phyloP scores from a whole-genome alignment of 2,888 invertebrate genomes.

The Epinotia nisella region DNA sequence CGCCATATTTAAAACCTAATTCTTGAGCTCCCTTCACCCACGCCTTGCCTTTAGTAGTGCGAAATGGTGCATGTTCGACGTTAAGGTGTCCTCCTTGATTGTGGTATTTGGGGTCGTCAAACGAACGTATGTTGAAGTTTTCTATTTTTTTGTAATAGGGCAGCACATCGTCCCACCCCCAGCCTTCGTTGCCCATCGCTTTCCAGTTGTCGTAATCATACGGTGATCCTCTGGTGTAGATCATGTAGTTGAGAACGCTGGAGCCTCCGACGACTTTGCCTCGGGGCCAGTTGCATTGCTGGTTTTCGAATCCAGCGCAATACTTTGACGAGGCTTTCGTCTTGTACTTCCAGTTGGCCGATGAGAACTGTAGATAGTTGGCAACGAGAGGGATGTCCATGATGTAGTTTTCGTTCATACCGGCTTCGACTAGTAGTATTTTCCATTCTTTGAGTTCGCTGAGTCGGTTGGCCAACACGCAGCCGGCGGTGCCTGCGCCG shows the following conservation, averaged over 20 bases:
- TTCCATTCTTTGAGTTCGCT: slow-evolving; percentile 88
- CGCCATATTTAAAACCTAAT: slow-evolving; percentile 84
- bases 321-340: slow-evolving; percentile 90
- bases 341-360: slow-evolving; percentile 92
- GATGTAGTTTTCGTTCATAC: slow-evolving; percentile 87
- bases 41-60: slow-evolving; percentile 78
- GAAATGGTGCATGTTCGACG: slow-evolving; percentile 82
- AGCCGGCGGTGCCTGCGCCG: slow-evolving; percentile 93
- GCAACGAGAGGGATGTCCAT: slow-evolving; percentile 92
- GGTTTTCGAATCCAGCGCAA: slow-evolving; percentile 90
- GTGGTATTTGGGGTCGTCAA: slow-evolving; percentile 82
- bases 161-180: slow-evolving; percentile 89
- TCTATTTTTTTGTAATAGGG: slow-evolving; percentile 92
- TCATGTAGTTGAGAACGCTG: slow-evolving; percentile 92
- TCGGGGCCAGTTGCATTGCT: slow-evolving; percentile 90
- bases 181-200: slow-evolving; percentile 88
- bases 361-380: slow-evolving; percentile 88
- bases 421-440: slow-evolving; percentile 90
- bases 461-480: slow-evolving; percentile 89
- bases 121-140: slow-evolving; percentile 86
- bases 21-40: slow-evolving; percentile 87
- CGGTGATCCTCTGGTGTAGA: slow-evolving; percentile 89
- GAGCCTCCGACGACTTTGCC: slow-evolving; percentile 94
- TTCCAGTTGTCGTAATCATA: slow-evolving; percentile 92
- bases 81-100: slow-evolving; percentile 84